phyloP scores from a whole-genome alignment of 2,888 invertebrate species.

The Agrilus cyanescens region DNA sequence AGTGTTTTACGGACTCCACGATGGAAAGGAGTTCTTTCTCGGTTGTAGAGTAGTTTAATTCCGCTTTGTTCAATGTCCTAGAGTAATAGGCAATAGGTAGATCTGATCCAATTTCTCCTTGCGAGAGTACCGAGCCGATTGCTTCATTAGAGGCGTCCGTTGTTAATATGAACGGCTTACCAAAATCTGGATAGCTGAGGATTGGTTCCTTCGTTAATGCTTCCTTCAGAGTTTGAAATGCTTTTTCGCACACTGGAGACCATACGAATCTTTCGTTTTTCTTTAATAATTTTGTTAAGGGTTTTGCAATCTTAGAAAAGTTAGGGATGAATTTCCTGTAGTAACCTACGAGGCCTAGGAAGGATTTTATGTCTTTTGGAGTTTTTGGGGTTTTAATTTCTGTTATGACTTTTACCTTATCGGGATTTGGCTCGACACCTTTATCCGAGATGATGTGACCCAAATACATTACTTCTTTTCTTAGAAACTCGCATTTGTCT shows the following conservation, averaged over 20 bases:
- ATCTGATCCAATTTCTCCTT: not conserved
- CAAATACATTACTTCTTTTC: not conserved
- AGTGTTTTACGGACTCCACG: not conserved
- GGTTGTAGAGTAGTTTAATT: not conserved
- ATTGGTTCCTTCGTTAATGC: not conserved
- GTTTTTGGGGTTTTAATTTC: no score
- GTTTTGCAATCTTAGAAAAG: not conserved
- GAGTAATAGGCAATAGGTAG: conserved; percentile 1
- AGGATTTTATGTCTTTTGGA: no score
- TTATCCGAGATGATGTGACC: not conserved
- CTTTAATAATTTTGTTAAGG: no score
- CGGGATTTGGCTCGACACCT: not conserved
- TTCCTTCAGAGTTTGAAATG: not conserved
- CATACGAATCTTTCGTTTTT: not conserved
- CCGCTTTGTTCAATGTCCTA: not conserved
- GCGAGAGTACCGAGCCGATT: not conserved
- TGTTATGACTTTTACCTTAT: not conserved
- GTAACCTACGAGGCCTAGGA: not conserved
- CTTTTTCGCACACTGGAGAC: not conserved
- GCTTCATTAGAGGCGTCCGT: no score
- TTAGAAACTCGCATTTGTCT: not conserved
- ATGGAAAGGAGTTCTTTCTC: not conserved
- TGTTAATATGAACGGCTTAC: no score
- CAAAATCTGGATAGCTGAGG: no score
- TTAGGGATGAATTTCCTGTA: not conserved